Base-by-base conservation (phyloP, 2,113 vertebrate genomes). In the Bothrops jararaca region DNA sequence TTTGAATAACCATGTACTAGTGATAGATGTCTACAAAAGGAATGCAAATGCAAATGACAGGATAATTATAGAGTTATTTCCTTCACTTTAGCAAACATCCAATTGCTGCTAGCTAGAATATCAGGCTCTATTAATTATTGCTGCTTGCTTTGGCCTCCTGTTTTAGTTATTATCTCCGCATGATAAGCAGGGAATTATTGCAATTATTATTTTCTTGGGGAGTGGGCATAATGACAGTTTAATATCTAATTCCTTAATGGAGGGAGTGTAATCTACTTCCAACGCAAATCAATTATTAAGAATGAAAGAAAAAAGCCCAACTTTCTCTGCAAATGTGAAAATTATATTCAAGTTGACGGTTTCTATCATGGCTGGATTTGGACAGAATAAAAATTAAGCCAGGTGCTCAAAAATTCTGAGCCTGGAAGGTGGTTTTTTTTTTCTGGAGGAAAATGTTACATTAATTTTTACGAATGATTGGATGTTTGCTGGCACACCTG, bases 41-140 rank as follows among this genome's bases (percentile, higher is more conserved):
- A 91, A 74, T 52, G 60, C 74, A 34, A 90, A 42, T 91, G 52
- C 85, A 92, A 91, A 45, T 5, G 58, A 42, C 39, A 88, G 53
- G 29, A 53, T 92, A 64, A 91, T 91, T 7, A 54, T 85, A 10
- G 48, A 0, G 53, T 42, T 42, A 0, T 93, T 89, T 58, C 23
- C 57, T 1, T 0, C 23, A 22, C 42, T 92, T 64, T 91, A 42
- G 87, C 34, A 85, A 89, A 11, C 60, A 18, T 29, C 56, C 85
- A 93, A 89, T 88, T 90, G 85, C 52, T 87, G 20, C 85, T 34
- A 94, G 34, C 29, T 29, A 10, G 56, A 57, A 93, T n/a, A 85
- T 85, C 26, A 20, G 18, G 20, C 57, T 48, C 80, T 93, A 89
- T 91, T 86, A 91, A 93, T 89, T 93, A 93, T 89, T 85, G 87